These are phyloP conservation scores for Parazoanthus swiftii DNA, from an alignment of 92 coral and sea anemone genomes.

Conservation along the genomic window DNA sequence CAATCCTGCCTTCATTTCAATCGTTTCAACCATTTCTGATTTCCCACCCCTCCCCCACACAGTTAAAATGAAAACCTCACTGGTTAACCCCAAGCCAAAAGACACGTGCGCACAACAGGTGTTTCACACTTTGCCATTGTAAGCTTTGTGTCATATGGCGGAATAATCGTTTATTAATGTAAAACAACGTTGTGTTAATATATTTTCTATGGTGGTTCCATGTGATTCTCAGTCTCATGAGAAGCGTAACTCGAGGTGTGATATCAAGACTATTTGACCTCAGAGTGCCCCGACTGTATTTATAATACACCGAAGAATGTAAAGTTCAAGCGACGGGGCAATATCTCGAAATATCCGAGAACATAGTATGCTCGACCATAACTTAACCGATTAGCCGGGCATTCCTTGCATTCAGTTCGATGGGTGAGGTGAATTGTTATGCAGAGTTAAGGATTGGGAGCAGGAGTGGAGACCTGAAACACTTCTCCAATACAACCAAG, in stretches of 20 bases:
- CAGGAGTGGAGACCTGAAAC: too few species aligned
- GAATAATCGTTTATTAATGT: conserved; percentile 1
- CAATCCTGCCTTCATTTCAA: too few species aligned
- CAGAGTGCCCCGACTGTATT: not conserved
- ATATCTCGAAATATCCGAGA: not conserved
- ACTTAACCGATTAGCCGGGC: not conserved
- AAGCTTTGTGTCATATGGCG: not conserved
- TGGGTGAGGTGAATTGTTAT: not conserved
- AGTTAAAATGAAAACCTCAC: too few species aligned
- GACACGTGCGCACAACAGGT: not conserved
- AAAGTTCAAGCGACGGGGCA: not conserved
- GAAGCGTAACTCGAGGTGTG: not conserved
- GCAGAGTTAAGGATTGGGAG: not conserved
- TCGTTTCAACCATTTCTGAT: not conserved
- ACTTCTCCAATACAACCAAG: not conserved
- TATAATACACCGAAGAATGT: not conserved
- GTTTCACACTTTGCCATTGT: not conserved
- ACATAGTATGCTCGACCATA: not conserved
- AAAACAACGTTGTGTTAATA: not conserved
- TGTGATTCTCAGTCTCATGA: not conserved
- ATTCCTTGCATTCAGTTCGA: conserved; percentile 2
- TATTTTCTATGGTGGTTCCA: not conserved
- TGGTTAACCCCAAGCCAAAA: not conserved
- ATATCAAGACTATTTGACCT: conserved; percentile 12
- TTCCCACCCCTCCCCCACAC: not conserved